Conservation (phyloP, 2,113 vertebrate species). For the Paracanthobrama guichenoti region DNA sequence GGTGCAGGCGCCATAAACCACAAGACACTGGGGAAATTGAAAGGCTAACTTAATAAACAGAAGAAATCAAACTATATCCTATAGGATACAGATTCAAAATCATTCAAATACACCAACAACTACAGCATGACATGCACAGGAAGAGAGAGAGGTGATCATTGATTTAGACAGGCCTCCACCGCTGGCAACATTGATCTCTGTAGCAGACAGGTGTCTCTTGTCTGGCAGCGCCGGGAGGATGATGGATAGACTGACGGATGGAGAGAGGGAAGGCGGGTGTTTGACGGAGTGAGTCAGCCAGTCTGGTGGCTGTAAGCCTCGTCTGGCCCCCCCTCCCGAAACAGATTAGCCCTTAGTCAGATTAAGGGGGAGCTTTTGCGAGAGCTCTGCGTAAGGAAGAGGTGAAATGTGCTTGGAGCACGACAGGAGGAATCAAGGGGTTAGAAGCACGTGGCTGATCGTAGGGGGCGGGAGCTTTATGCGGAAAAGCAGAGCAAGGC, state of each 20-base stretch:
- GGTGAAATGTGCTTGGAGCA: slow-evolving; percentile 64
- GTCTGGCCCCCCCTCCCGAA: slow-evolving; percentile 24
- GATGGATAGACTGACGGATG: slow-evolving; percentile 22
- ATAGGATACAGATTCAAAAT: slow-evolving; percentile 4
- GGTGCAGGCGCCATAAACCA: slow-evolving; percentile 37
- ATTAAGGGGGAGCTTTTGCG: slow-evolving; percentile 64
- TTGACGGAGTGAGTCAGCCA: slow-evolving; percentile 40
- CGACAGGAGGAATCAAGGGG: slow-evolving; percentile 51
- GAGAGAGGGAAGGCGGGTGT: slow-evolving; percentile 21
- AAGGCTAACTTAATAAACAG: slow-evolving; percentile 28
- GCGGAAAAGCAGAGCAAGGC: neutral
- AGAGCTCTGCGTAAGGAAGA: slow-evolving; percentile 51
- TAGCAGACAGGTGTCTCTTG: slow-evolving; percentile 60
- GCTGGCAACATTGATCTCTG: slow-evolving; percentile 43
- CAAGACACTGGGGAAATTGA: slow-evolving; percentile 40
- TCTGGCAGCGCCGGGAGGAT: slow-evolving; percentile 32
- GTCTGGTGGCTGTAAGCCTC: slow-evolving; percentile 41
- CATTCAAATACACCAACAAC: neutral
- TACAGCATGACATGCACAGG: neutral
- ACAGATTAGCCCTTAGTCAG: slow-evolving; percentile 70
- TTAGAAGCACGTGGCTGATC: neutral
- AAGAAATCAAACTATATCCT: neutral
- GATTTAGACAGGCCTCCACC: slow-evolving; percentile 44
- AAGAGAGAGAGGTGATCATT: slow-evolving; percentile 41
- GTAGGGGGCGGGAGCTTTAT: neutral